Conservation (phyloP, 2,113 vertebrate genomes). For the Tetrax tetrax region DNA sequence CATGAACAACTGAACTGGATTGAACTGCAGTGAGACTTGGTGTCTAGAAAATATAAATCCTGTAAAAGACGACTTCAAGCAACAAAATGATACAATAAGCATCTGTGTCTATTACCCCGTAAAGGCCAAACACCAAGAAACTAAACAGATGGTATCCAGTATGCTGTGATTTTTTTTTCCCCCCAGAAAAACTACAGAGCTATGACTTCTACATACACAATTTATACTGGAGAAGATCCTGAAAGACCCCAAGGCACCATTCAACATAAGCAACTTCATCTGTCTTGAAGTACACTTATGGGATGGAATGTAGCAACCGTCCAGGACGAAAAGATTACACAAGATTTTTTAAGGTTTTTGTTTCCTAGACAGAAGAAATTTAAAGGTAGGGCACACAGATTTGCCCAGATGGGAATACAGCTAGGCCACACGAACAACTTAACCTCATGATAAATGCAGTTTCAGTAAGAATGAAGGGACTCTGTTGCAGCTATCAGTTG, state of each 20-base stretch:
- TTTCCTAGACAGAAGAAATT: not conserved
- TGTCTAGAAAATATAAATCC: not conserved
- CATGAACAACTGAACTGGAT: not conserved
- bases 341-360: not conserved
- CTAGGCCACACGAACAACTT: not conserved
- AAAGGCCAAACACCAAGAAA: not conserved
- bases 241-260: conserved; percentile 6
- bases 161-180: not conserved
- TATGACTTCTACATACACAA: not conserved
- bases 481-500: not conserved
- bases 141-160: not conserved
- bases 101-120: not conserved
- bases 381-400: not conserved
- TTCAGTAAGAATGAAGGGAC: not conserved
- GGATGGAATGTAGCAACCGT: not conserved
- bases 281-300: not conserved
- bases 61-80: not conserved
- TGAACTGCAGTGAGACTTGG: not conserved
- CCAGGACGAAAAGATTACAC: not conserved
- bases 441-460: not conserved
- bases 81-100: not conserved
- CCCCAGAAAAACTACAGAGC: not conserved
- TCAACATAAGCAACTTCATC: conserved; percentile 14
- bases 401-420: not conserved
- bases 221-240: conserved; percentile 33